phyloP scores from a whole-genome alignment of 2,113 vertebrate genomes.

The Speoplatyrhinus poulsoni region DNA sequence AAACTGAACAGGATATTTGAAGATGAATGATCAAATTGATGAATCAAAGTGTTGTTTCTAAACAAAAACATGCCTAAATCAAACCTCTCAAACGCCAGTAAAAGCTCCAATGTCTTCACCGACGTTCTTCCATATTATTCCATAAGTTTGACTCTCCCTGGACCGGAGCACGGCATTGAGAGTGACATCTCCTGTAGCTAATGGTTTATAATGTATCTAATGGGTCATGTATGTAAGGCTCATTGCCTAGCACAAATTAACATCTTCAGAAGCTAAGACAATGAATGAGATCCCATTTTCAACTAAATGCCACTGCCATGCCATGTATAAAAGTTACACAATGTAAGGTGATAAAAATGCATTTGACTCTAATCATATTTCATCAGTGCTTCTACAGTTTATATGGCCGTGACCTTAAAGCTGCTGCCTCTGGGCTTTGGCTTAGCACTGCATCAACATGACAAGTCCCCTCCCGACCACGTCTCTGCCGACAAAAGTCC shows the following conservation, averaged over 20 bases:
- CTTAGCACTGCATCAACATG: constrained; percentile 31
- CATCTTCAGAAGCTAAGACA: constrained; percentile 28
- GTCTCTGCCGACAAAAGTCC: constrained; percentile 36
- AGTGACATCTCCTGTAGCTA: constrained; percentile 26
- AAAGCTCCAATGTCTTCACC: too few relatives aligned
- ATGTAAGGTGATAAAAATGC: constrained; percentile 50
- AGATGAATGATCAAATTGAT: too few relatives aligned
- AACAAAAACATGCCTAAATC: too few relatives aligned
- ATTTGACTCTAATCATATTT: constrained; percentile 58
- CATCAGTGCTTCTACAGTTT: constrained; percentile 55
- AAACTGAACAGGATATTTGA: too few relatives aligned
- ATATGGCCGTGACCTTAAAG: constrained; percentile 67
- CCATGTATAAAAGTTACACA: constrained; percentile 34
- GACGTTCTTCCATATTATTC: too few relatives aligned
- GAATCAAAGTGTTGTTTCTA: too few relatives aligned
- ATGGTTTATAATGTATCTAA: constrained; percentile 13
- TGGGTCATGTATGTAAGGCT: constrained; percentile 8
- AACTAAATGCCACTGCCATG: constrained; percentile 41
- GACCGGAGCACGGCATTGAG: constrained; percentile 10
- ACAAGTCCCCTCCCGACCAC: constrained; percentile 38
- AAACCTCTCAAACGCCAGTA: too few relatives aligned
- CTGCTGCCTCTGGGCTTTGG: constrained; percentile 29
- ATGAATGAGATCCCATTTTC: constrained; percentile 36
- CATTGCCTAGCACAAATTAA: constrained; percentile 5
- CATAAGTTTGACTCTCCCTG: constrained; percentile 12